Percentiles rank a stretch among this genome's conserved stretches.
Evolutionary conservation across 2,888 invertebrate species (phyloP).

Genomic region (Pammene fasciana): DNA sequence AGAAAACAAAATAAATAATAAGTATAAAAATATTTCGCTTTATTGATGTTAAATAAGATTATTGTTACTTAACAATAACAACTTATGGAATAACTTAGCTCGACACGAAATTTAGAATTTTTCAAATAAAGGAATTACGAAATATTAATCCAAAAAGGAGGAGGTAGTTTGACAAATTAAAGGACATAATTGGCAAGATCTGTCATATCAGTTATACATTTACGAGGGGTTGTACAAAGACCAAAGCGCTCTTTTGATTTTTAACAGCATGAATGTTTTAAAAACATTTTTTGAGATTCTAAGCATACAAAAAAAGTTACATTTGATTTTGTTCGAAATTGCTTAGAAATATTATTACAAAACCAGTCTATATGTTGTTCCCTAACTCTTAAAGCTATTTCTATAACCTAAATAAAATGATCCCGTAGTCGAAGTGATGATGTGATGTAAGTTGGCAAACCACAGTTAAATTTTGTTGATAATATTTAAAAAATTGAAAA

Average conservation of each 20-base stretch:
- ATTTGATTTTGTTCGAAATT: neutral
- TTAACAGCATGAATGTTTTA: neutral
- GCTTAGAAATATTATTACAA: conserved; percentile 45
- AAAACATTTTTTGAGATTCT: conserved; percentile 35
- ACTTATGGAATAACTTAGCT: conserved; percentile 45
- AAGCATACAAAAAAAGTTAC: conserved; percentile 11
- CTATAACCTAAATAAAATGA: conserved; percentile 54
- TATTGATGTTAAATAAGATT: conserved; percentile 71
- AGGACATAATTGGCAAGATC: conserved; percentile 38
- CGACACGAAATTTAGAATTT: conserved; percentile 40
- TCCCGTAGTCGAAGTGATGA: conserved; percentile 57
- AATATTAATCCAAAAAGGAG: conserved; percentile 19
- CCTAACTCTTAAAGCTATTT: conserved; percentile 62
- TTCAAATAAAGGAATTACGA: conserved; percentile 27
- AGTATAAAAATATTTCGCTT: conserved; percentile 78
- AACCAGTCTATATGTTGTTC: conserved; percentile 65
- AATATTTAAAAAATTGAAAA: neutral
- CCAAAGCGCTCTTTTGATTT: conserved; percentile 5
- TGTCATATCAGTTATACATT: conserved; percentile 17
- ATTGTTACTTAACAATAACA: conserved; percentile 70
- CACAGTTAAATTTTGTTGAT: conserved; percentile 16
- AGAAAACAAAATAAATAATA: conserved; percentile 18
- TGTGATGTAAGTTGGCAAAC: conserved; percentile 50
- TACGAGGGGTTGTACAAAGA: neutral
- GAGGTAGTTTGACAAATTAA: conserved; percentile 31